Evolutionary conservation across 2,797 vertebrate species (phyloP), one percentile per base, ranked within the genome.

Genomic region (Paedocypris micromegethes): DNA sequence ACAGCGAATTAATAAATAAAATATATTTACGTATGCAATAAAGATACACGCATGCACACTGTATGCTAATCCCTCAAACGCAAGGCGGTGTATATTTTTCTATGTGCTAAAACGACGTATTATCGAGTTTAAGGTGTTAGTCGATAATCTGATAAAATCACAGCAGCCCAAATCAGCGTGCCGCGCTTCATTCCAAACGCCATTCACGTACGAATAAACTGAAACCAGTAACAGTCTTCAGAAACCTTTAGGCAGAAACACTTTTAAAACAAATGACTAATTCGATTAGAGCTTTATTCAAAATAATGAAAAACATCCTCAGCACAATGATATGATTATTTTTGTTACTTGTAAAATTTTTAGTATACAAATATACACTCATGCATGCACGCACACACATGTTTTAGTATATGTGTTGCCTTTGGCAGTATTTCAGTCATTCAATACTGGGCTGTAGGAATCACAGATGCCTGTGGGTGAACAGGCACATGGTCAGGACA

Each of bases 51-150:
- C 46, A 70, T 8, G 61, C 64, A 40, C 47, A 77, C 40, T 74
- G 61, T 77, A 74, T 76, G 66, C 62, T 72, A 76, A 74, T 78
- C 60, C 48, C 59, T 66, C 9, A 61, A 50, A 2, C 38, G 48
- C 37, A 42, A 40, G 47, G 49, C 45, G 49, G 39, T 56, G 6
- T 55, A 9, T 2, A 41, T 58, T 44, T 58, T 50, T 66, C 9
- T 53, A 53, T 77, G 58, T 46, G 38, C 55, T 68, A 51, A 23
- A 72, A 73, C 54, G 49, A 50, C 43, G n/a, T 59, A 65, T 73
- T 74, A 59, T 74, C 72, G 66, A 49, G 53, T 38, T 55, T 45
- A 66, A 68, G 65, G 74, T 74, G 71, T 6, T 74, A 74, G 65
- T 52, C 49, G 50, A 62, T 52, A 42, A 63, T 47, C 52, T 75